Base-by-base conservation (phyloP, 2,797 vertebrate species). In the Fringilla coelebs region DNA sequence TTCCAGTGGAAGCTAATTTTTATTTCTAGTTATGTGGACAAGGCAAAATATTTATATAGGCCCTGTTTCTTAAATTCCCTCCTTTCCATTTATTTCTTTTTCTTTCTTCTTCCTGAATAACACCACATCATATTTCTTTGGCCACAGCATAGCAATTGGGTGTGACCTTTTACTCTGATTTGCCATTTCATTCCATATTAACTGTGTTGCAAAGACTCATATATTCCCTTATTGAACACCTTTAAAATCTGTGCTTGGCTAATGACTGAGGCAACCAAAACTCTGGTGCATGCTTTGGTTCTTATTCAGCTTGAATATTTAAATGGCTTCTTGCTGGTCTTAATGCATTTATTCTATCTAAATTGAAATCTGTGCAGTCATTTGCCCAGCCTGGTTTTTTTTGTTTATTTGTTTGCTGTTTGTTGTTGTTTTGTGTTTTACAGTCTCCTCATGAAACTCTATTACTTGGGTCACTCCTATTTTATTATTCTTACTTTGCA, bases 191-290 rank as follows among this genome's bases (percentile, higher is more conserved):
- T 84, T 91, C 34, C 52, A 20, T 81, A 85, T 77, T 86, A 91
- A 90, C 48, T 74, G 22, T 68, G 46, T 80, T 90, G 58, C 51
- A 82, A 93, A 93, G 80, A 93, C 48, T 32, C 71, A 40, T 86
- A 34, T 7, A 80, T 94, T 92, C 40, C 78, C 51, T 80, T 92
- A 94, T 77, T 90, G 85, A 94, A 89, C 60, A 74, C 32, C 57
- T 81, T 78, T 90, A 72, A 85, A 92, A 85, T 93, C 72, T 86
- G 40, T 90, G 46, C 61, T 85, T 90, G 46, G 60, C 58, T 94
- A 95, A 96, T 80, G 74, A 81, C 13, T 80, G 52, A 78, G n/a
- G 46, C 54, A 89, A 83, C 57, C 85, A 89, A 95, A 92, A 89
- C 75, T 89, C 57, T 54, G 41, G n/a, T 88, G 46, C 20, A 58